phyloP scores from a whole-genome alignment of 2,113 vertebrate genomes.

The Sinocyclocheilus maitianheensis region DNA sequence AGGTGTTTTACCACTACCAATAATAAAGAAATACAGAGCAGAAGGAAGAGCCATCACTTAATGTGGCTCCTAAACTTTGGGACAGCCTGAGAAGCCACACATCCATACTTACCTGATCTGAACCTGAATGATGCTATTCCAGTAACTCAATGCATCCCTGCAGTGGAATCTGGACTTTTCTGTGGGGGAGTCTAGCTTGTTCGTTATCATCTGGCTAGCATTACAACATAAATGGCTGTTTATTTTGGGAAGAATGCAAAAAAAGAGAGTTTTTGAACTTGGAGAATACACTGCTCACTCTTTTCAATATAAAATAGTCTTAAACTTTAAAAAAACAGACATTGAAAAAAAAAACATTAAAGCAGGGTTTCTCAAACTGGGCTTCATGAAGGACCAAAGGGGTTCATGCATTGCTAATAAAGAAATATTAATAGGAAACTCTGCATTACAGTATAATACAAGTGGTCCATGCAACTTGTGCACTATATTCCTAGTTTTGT shows the following conservation, averaged over 20 bases:
- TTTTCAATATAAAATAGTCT: neutral
- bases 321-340: too few relatives aligned
- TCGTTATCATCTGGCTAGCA: neutral
- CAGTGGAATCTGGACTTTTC: constrained; percentile 4
- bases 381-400: too few relatives aligned
- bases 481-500: too few relatives aligned
- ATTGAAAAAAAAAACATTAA: too few relatives aligned
- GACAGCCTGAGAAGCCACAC: neutral
- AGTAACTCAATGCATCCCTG: constrained; percentile 1
- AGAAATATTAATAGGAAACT: too few relatives aligned
- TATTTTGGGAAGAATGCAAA: neutral
- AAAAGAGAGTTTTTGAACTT: neutral
- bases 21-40: constrained; percentile 5
- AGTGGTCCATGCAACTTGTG: too few relatives aligned
- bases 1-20: constrained; percentile 1
- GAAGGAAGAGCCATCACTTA: neutral
- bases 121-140: neutral
- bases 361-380: too few relatives aligned
- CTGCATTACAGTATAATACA: too few relatives aligned
- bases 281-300: neutral
- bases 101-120: neutral
- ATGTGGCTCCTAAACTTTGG: constrained; percentile 3
- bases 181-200: neutral
- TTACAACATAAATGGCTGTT: neutral
- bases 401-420: too few relatives aligned